These are phyloP conservation scores for Alfaro cultratus DNA, from an alignment of 2,797 vertebrate species.

Conservation along the genomic window DNA sequence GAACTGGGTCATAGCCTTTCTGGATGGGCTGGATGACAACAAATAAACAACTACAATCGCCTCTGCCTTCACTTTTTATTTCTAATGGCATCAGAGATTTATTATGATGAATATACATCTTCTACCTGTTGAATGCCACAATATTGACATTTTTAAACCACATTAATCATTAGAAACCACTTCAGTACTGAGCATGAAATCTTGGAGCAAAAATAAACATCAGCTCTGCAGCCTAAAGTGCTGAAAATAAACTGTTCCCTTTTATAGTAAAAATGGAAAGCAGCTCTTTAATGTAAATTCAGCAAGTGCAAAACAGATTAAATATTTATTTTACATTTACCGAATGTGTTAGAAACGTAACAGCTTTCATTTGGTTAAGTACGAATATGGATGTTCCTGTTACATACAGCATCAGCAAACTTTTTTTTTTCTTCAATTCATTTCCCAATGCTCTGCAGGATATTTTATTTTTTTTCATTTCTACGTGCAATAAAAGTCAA, in stretches of 20 bases:
- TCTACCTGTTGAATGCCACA: background rate
- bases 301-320: background rate
- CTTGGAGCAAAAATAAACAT: background rate
- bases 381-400: background rate
- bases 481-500: background rate
- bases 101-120: background rate
- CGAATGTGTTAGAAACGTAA: background rate
- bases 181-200: background rate
- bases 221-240: background rate
- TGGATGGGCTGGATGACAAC: background rate
- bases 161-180: background rate
- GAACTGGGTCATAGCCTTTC: background rate
- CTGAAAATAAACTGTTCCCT: background rate
- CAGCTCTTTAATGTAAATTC: background rate
- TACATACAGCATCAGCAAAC: background rate
- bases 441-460: background rate
- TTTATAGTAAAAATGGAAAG: background rate
- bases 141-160: background rate
- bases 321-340: background rate
- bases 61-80: background rate
- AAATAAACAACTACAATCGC: background rate
- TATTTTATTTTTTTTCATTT: background rate
- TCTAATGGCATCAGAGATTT: background rate
- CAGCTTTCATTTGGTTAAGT: background rate
- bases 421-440: background rate